A percentile compares a stretch with the other conserved stretches of the same genome.
These are phyloP conservation scores for Chaetodon trifascialis DNA, from an alignment of 2,113 vertebrate species.

Conservation along the genomic window DNA sequence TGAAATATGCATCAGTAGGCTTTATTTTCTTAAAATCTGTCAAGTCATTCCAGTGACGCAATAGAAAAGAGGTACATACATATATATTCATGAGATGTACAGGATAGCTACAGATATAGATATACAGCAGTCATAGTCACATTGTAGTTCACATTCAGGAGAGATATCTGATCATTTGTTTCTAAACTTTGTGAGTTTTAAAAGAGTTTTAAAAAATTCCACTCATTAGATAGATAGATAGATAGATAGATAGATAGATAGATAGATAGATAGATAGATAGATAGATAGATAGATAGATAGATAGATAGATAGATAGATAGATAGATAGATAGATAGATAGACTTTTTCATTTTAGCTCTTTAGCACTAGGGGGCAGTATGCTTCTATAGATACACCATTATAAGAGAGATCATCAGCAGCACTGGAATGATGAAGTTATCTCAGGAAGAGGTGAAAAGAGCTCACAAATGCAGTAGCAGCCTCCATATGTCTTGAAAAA, in stretches of 20 bases:
- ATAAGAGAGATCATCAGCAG: not conserved
- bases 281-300: not conserved
- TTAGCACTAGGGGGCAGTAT: slow-evolving; percentile 75
- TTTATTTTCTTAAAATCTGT: no score
- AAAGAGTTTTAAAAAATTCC: no score
- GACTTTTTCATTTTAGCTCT: not conserved
- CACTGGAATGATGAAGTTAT: not conserved
- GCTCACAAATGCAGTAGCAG: not conserved
- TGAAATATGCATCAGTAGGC: no score
- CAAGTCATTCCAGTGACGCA: no score
- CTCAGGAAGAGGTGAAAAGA: not conserved
- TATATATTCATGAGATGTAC: no score
- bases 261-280: not conserved
- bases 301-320: not conserved
- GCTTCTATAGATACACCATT: not conserved
- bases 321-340: not conserved
- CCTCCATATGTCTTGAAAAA: not conserved
- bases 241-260: not conserved
- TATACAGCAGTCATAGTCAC: no score
- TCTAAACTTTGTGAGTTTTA: no score
- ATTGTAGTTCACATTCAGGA: no score
- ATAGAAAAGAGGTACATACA: no score
- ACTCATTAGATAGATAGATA: not conserved
- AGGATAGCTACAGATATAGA: no score
- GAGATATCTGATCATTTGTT: no score